Percentiles rank a stretch among this genome's conserved stretches.
Conservation (phyloP, 2,797 vertebrate genomes). For the Cossypha heuglini region DNA sequence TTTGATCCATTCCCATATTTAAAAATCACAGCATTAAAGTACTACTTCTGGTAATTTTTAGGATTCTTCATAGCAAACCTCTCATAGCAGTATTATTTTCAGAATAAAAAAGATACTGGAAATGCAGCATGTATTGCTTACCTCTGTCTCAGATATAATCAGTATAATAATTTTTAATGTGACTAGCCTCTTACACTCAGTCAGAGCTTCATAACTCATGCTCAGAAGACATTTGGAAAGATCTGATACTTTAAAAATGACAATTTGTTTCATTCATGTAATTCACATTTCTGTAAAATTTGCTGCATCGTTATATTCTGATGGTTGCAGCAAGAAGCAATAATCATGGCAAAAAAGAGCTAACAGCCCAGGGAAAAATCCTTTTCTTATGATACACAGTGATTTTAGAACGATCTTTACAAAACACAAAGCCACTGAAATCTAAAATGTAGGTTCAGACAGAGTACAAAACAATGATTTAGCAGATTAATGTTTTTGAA, state of each 20-base stretch:
- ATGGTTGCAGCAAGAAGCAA: conserved; percentile 1
- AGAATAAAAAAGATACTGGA: background rate
- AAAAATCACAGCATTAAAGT: background rate
- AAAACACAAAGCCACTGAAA: conserved; percentile 3
- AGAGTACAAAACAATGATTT: conserved; percentile 6
- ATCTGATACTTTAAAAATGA: background rate
- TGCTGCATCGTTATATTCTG: background rate
- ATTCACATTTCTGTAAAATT: background rate
- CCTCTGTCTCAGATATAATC: background rate
- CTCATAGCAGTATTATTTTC: background rate
- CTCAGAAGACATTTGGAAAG: background rate
- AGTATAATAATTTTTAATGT: background rate
- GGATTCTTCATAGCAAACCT: background rate
- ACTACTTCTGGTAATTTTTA: background rate
- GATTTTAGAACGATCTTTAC: background rate
- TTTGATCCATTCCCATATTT: background rate
- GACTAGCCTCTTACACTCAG: background rate
- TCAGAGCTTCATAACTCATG: background rate
- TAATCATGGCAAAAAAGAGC: background rate
- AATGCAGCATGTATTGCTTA: background rate
- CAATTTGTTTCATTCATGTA: background rate
- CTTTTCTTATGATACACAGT: background rate
- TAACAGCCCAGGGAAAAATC: background rate
- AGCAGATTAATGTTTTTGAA: background rate
- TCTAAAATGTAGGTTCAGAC: background rate